Conservation (phyloP, 2,888 invertebrate genomes). For the Julus scandinavius region DNA sequence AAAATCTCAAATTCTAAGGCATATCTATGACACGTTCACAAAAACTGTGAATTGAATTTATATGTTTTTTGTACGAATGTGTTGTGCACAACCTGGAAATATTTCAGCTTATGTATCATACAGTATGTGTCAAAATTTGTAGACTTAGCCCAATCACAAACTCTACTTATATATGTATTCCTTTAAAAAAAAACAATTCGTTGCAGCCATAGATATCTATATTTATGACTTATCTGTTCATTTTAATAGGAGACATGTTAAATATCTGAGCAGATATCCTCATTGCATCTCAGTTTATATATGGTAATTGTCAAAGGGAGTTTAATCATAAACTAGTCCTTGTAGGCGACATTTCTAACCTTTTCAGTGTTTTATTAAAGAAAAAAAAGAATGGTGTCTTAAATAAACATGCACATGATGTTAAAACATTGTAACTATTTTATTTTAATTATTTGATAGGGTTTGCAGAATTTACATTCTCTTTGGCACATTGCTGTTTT, state of each 20-base stretch:
- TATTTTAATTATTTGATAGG: slow-evolving; percentile 1
- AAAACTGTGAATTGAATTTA: slow-evolving; percentile 42
- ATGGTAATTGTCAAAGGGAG: background rate
- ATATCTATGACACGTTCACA: slow-evolving; percentile 43
- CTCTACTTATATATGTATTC: slow-evolving; percentile 27
- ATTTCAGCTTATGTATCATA: slow-evolving; percentile 45
- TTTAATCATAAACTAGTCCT: background rate
- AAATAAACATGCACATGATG: slow-evolving; percentile 6
- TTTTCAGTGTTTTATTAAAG: background rate
- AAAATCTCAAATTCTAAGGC: slow-evolving; percentile 42
- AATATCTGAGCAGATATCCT: background rate
- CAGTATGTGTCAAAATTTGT: slow-evolving; percentile 30
- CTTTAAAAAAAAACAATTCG: background rate
- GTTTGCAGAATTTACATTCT: background rate
- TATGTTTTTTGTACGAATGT: slow-evolving; percentile 49
- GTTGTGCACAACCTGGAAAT: slow-evolving; percentile 39
- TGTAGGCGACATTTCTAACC: slow-evolving; percentile 25
- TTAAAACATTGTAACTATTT: background rate
- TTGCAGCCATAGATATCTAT: slow-evolving; percentile 10
- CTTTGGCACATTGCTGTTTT: slow-evolving; percentile 33
- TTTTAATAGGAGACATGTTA: background rate
- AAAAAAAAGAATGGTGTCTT: background rate
- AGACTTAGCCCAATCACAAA: slow-evolving; percentile 25
- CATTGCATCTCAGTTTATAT: slow-evolving; percentile 1
- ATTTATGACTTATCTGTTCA: slow-evolving; percentile 30